These are phyloP conservation scores for Pentalonia nigronervosa DNA, from an alignment of 1,140 invertebrate species.

Conservation along the genomic window DNA sequence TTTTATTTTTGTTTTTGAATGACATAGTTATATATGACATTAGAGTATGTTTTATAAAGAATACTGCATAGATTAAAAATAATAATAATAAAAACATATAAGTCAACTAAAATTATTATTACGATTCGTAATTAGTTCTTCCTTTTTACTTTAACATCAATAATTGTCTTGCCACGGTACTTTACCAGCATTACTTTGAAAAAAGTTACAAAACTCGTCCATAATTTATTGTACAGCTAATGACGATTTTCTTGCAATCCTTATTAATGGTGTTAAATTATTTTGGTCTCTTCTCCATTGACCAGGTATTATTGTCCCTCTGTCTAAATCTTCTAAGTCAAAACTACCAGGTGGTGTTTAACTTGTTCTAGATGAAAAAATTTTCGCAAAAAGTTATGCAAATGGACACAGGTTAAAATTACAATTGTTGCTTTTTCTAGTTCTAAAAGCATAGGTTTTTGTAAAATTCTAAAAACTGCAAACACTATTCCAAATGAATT, in stretches of 20 bases:
- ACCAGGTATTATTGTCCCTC: neutral
- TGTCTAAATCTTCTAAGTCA: neutral
- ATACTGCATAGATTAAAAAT: too few species aligned
- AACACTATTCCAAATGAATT: slow-evolving; percentile 68
- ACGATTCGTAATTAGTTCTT: too few species aligned
- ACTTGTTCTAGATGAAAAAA: neutral
- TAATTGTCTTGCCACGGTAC: too few species aligned
- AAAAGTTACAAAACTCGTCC: neutral
- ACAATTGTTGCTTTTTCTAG: slow-evolving; percentile 61
- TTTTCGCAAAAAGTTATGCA: neutral
- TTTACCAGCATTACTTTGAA: neutral
- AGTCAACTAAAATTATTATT: too few species aligned
- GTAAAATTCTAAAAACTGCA: slow-evolving; percentile 64
- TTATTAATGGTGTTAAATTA: neutral
- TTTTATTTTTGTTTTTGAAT: too few species aligned
- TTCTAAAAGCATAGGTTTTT: slow-evolving; percentile 62
- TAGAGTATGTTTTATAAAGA: too few species aligned
- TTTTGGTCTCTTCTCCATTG: neutral
- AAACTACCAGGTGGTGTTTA: neutral
- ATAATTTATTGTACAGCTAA: neutral
- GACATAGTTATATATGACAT: too few species aligned
- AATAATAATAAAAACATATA: too few species aligned
- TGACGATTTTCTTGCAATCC: neutral
- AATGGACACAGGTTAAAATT: slow-evolving; percentile 61
- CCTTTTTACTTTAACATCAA: too few species aligned